Evolutionary conservation across 2,797 vertebrate species (phyloP), one percentile per base, ranked within the genome.

Genomic region (Hafferia zeledoni): DNA sequence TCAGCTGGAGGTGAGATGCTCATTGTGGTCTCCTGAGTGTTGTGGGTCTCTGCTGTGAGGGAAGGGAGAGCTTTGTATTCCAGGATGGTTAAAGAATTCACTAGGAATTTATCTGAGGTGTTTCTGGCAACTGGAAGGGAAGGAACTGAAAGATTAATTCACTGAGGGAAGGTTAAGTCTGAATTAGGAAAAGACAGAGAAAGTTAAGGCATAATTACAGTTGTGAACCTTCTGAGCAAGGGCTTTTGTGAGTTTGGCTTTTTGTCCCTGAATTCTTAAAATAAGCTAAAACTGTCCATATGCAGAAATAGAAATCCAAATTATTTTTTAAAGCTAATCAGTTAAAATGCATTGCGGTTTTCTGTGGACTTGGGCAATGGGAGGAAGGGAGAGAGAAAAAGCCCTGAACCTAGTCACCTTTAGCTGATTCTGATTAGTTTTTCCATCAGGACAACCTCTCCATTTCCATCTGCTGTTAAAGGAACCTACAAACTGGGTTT

Each of bases 351-450:
- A 14, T 30, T 56, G 56, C 0, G 0, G 6, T 44, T 60, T 77
- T 50, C 37, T 43, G 17, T 19, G 27, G 33, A 7, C 64, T 43
- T 37, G 14, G 3, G 16, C 0, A 0, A 9, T 9, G 16, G 16
- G 11, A 57, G 9, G 15, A 22, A 87, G 12, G 1, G 24, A 53
- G 35, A 24, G 17, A 64, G 10, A 63, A 49, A 79, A 64, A 46
- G 0, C 1, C 15, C 33, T 27, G 18, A 74, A 46, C 11, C 30
- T 23, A 89, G 9, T 18, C 41, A 39, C 16, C 5, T 87, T 57
- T 46, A 7, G 5, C 25, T 25, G 22, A 18, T 67, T 59, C 20
- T 10, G 27, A 19, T 24, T 22, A 3, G 1, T 41, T 71, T 83
- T 70, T 7, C 33, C 37, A 33, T 17, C 3, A 13, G 28, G 64